phyloP scores from a whole-genome alignment of 2,797 vertebrate species.

The Capromys pilorides region DNA sequence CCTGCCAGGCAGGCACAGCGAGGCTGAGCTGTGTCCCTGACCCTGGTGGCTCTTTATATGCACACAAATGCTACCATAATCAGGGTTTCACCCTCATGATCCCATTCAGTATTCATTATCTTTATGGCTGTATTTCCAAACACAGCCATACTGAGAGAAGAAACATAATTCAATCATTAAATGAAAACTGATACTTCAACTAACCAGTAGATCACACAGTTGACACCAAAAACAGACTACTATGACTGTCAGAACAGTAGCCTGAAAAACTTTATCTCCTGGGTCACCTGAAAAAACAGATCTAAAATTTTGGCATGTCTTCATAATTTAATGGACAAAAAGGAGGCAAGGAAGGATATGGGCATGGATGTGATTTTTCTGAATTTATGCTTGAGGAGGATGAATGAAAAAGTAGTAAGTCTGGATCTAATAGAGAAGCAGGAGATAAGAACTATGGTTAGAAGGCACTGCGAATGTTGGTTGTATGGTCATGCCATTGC shows the following conservation, averaged over 20 bases:
- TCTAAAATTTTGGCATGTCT: not conserved
- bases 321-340: not conserved
- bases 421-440: slow-evolving; percentile 13
- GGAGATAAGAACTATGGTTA: not conserved
- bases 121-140: slow-evolving; percentile 5
- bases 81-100: not conserved
- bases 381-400: slow-evolving; percentile 13
- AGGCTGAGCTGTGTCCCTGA: no score
- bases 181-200: slow-evolving; percentile 34
- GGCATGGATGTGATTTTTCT: not conserved
- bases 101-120: not conserved
- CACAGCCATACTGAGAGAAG: not conserved
- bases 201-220: not conserved
- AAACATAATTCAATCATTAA: slow-evolving; percentile 18
- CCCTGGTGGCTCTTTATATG: not conserved
- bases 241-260: not conserved
- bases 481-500: not conserved
- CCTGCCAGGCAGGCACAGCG: no score
- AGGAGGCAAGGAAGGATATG: not conserved
- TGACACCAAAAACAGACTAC: not conserved
- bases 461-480: not conserved
- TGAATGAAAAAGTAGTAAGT: not conserved
- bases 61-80: not conserved
- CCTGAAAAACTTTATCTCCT: not conserved
- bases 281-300: not conserved